Conservation (phyloP, 2,888 invertebrate genomes). For the Agrilus cyanescens region DNA sequence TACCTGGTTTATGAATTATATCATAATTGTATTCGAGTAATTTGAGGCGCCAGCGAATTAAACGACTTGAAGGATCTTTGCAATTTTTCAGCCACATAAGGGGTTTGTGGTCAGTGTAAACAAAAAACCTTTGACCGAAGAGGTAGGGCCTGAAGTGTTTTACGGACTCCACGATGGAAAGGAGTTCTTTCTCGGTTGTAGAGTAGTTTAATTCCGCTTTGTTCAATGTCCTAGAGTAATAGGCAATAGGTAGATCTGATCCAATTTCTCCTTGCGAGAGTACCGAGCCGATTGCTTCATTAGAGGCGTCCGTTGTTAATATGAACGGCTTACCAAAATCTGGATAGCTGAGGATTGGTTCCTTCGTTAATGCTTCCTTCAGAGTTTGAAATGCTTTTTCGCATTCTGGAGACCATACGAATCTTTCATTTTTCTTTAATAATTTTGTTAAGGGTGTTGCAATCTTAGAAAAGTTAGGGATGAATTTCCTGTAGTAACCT, state of each 20-base stretch:
- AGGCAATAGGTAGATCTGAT: background rate
- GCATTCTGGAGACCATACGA: background rate
- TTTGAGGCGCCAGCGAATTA: too few species aligned
- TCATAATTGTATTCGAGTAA: too few species aligned
- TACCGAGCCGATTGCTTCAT: background rate
- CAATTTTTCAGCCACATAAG: background rate
- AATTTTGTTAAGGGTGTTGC: background rate
- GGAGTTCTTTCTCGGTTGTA: background rate
- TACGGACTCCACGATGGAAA: background rate
- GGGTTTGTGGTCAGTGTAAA: background rate
- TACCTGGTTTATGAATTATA: too few species aligned
- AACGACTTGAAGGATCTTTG: too few species aligned
- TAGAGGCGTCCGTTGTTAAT: too few species aligned
- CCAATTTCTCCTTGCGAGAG: background rate
- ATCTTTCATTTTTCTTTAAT: too few species aligned
- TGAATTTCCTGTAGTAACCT: background rate
- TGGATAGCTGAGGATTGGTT: too few species aligned
- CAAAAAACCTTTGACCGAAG: background rate
- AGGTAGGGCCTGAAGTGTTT: slow-evolving; percentile 1
- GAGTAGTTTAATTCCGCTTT: background rate
- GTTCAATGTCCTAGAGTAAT: background rate
- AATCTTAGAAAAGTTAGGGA: background rate
- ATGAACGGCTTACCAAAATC: too few species aligned
- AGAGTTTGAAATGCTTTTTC: background rate
- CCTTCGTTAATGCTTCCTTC: background rate